Evolutionary conservation across 2,888 invertebrate species (phyloP), one percentile per base, ranked within the genome.

Genomic region (Arge pagana): DNA sequence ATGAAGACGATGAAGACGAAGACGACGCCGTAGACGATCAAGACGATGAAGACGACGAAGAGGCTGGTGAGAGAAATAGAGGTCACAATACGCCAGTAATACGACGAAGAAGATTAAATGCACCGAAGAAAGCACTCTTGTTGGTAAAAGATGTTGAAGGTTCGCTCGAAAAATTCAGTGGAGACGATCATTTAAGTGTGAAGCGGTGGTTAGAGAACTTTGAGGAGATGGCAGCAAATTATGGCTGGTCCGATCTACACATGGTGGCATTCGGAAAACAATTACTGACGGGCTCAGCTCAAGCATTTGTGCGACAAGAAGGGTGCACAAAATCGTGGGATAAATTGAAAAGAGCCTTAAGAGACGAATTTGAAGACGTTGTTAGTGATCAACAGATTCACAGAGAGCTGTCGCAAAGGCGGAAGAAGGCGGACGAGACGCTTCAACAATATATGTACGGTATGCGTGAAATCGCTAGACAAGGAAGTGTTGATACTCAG

Each of bases 261-360:
- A 61, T 50, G 21, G 11, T 59, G 3, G 55, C 59, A 1, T 62
- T 57, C 15, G 50, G 37, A 3, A 53, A 56, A 26, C 23, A 40
- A 31, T 48, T 33, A n/a, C 21, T 54, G 16, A 48, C 11, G 3
- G 55, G 51, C 7, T 30, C 50, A 0, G 55, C 54, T 1, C 45
- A 18, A 42, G 31, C 33, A n/a, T 39, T 45, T 8, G 15, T 49
- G 5, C 31, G 49, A 18, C 33, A 43, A 13, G 51, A 54, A 30
- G 23, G 42, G 15, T 19, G 16, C n/a, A 35, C 37, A 2, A 28
- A 31, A 24, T 50, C 24, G 8, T 53, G 53, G 49, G 24, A 18
- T 3, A 40, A 41, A 28, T 28, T 49, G 1, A 51, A 28, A 3
- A 40, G 40, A 21, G 21, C 26, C 19, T 28, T 56, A 4, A 19